Base-by-base conservation (phyloP, 30 jellyfish, hydroid and myxozoan genomes). In the Hydractinia symbiolongicarpus region DNA sequence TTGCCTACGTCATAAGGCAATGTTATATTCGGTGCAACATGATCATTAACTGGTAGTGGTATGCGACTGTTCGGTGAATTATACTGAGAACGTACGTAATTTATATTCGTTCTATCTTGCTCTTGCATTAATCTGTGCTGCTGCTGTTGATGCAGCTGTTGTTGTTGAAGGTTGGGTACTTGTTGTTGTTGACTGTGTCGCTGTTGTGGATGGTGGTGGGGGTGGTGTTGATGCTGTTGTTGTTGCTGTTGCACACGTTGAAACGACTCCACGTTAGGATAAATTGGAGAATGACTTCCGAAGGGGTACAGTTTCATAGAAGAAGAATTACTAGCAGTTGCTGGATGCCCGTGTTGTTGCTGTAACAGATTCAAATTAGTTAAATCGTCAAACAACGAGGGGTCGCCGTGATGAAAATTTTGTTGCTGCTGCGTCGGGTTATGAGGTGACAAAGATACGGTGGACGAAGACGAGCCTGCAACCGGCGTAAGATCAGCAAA, bases 111-210 rank as follows among this genome's bases (percentile, higher is more conserved):
- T 30, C 44, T 30, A 30, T 30, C 44, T 30, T 30, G 44, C 44
- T 30, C 44, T 30, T 30, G 44, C 44, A 30, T 30, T 30, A 6
- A 64, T 4, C 17, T 64, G 17, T 13, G 19, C 4, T 64, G 74
- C 16, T 64, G 74, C 40, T 64, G 74, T 64, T 64, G 74, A n/a
- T 64, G 74, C 40, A n/a, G 74, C 19, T 58, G 69, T 58, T 58
- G 69, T 58, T 58, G 69, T 58, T 11, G 19, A 58, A 58, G 69
- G 40, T 13, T 64, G 6, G 4, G 74, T 13, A 30, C 44, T 16
- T 58, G 69, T 58, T 58, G 69, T 58, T 58, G 69, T 58, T 58
- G 69, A 11, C 19, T 13, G 69, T 58, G 69, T 58, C 19, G 69
- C 69, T 58, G 69, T 64, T 64, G 74, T 9, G 40, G 19, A 13